Conservation (phyloP, 2,888 invertebrate genomes). For the Xanthorhoe spadicearia region DNA sequence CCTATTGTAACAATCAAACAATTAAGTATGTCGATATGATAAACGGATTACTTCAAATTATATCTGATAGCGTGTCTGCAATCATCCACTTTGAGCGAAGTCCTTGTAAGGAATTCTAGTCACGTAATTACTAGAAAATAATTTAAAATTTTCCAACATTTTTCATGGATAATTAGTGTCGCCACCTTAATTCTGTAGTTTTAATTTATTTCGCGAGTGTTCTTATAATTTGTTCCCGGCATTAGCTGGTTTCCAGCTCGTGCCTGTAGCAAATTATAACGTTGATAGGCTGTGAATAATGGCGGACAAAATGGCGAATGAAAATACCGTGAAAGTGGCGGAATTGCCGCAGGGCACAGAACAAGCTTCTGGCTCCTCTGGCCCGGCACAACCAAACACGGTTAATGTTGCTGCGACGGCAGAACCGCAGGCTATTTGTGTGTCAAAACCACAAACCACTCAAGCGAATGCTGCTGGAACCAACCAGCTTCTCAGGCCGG, state of each 20-base stretch:
- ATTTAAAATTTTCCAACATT: constrained; percentile 8
- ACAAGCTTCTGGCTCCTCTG: constrained; percentile 1
- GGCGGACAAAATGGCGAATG: constrained; percentile 63
- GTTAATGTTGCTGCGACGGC: too few relatives aligned
- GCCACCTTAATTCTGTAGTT: constrained; percentile 12
- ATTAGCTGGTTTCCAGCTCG: constrained; percentile 24
- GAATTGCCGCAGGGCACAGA: constrained; percentile 43
- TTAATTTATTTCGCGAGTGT: constrained; percentile 38
- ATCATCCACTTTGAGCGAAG: constrained; percentile 66
- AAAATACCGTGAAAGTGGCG: constrained; percentile 66
- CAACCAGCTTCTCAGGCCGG: constrained; percentile 29
- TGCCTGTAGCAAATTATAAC: constrained; percentile 42
- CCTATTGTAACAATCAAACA: constrained; percentile 59
- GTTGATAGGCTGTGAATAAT: constrained; percentile 50
- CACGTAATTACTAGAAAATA: constrained; percentile 34
- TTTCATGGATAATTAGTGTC: constrained; percentile 15
- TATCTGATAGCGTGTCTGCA: constrained; percentile 63
- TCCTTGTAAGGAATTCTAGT: constrained; percentile 61
- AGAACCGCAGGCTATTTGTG: too few relatives aligned
- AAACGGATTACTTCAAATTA: constrained; percentile 63
- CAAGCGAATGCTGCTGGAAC: background rate
- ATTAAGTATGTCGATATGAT: constrained; percentile 70
- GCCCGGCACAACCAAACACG: too few relatives aligned
- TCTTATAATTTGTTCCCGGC: constrained; percentile 46
- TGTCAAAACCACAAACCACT: too few relatives aligned